A percentile compares a stretch with the other conserved stretches of the same genome.
These are phyloP conservation scores for Ciona savignyi DNA, from an alignment of 23 tunicate species.

Conservation along the genomic window DNA sequence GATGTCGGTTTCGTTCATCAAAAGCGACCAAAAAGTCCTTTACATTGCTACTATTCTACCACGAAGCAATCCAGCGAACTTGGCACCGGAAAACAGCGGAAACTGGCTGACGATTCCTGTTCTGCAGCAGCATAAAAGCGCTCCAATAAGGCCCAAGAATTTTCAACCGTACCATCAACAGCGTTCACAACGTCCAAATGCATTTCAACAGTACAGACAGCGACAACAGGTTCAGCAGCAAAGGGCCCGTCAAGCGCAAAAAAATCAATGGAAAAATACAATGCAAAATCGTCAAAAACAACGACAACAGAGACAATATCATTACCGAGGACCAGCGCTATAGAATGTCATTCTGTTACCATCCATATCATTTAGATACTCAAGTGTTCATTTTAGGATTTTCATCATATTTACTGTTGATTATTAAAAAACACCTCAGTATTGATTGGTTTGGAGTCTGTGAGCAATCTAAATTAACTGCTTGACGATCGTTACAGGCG, in stretches of 20 bases:
- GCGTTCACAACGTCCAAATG: not conserved
- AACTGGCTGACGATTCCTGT: not conserved
- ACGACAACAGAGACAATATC: not conserved
- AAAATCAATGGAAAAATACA: not conserved
- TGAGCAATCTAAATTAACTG: too few species aligned
- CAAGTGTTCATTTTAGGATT: too few species aligned
- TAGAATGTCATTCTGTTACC: too few species aligned
- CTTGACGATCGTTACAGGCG: too few species aligned
- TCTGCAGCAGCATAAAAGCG: not conserved
- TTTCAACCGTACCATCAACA: not conserved
- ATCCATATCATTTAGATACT: too few species aligned
- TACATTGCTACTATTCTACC: slow-evolving; percentile 25
- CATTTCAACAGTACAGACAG: not conserved
- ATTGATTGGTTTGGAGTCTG: too few species aligned
- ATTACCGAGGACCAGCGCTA: not conserved
- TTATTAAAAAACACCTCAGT: too few species aligned
- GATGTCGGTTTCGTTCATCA: slow-evolving; percentile 66
- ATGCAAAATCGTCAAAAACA: not conserved
- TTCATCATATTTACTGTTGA: too few species aligned
- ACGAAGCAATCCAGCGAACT: slow-evolving; percentile 30
- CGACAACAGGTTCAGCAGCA: not conserved
- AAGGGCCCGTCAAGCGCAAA: not conserved
- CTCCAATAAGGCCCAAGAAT: not conserved
- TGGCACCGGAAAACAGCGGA: slow-evolving; percentile 6
- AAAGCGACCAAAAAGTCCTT: slow-evolving; percentile 32